These are phyloP conservation scores for Lithosia quadra DNA, from an alignment of 2,888 invertebrate genomes.

Conservation along the genomic window DNA sequence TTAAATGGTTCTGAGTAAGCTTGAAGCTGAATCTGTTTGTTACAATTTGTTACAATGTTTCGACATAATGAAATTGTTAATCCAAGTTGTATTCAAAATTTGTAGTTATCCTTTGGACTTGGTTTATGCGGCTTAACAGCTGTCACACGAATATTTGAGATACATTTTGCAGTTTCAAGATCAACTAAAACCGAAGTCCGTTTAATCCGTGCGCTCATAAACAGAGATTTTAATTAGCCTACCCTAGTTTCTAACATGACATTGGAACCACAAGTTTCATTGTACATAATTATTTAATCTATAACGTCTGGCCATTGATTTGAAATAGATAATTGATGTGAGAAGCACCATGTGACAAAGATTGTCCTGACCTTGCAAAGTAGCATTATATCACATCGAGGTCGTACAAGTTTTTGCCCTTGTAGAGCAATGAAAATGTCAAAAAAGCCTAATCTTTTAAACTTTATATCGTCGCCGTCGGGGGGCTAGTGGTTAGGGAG, in stretches of 20 bases:
- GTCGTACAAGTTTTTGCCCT: not conserved
- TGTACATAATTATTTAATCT: not conserved
- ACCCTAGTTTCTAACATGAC: not conserved
- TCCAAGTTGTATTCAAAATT: not conserved
- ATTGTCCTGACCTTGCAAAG: constrained; percentile 9
- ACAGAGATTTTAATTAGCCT: not conserved
- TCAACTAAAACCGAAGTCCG: not conserved
- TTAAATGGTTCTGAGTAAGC: not conserved
- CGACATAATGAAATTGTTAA: not conserved
- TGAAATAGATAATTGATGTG: constrained; percentile 43
- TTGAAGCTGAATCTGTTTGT: too few relatives aligned
- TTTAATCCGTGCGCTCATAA: not conserved
- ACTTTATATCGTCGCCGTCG: not conserved
- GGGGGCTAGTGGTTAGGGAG: too few relatives aligned
- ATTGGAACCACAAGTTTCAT: constrained; percentile 2
- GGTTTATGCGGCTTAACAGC: too few relatives aligned
- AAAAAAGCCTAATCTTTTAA: not conserved
- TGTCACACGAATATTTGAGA: too few relatives aligned
- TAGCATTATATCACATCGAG: not conserved
- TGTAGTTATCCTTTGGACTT: too few relatives aligned
- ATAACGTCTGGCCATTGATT: constrained; percentile 36
- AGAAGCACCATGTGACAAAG: constrained; percentile 29
- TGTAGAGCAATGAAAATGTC: not conserved
- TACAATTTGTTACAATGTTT: too few relatives aligned
- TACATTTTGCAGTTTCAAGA: too few relatives aligned